A percentile compares a stretch with the other conserved stretches of the same genome.
Evolutionary conservation across 2,113 vertebrate genomes (phyloP).

Genomic region (Hylia prasina): DNA sequence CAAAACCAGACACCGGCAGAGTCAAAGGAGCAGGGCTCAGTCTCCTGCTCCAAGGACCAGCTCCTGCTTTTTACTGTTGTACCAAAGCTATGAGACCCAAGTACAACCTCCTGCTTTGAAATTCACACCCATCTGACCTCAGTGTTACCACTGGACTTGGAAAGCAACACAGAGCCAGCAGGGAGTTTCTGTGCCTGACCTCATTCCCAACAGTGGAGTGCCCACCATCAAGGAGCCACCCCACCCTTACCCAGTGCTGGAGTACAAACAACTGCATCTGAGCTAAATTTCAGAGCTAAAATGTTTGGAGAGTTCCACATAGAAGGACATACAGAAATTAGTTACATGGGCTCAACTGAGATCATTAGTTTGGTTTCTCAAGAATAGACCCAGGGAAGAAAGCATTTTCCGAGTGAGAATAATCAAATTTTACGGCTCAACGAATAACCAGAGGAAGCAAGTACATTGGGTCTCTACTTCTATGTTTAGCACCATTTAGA

Average conservation of each 20-base stretch:
- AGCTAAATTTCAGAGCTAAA: not conserved
- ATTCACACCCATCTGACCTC: not conserved
- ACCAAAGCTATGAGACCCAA: not conserved
- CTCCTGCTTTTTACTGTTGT: not conserved
- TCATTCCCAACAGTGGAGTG: not conserved
- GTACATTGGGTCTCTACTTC: not conserved
- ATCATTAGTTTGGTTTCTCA: not conserved
- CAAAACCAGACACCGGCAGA: not conserved
- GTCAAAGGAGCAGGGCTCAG: not conserved
- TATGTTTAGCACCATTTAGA: not conserved
- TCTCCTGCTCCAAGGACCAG: not conserved
- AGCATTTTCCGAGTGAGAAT: not conserved
- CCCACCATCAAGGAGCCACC: not conserved
- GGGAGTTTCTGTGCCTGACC: not conserved
- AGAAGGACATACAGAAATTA: not conserved
- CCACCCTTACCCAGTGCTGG: not conserved
- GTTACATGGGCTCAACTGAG: not conserved
- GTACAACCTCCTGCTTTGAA: not conserved
- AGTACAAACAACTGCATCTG: accelerated
- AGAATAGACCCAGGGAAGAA: not conserved
- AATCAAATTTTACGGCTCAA: not conserved
- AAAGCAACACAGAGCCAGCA: not conserved
- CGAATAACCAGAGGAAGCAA: not conserved
- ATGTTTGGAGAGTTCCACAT: not conserved
- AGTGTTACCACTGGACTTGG: not conserved